These are phyloP conservation scores for Myopa tessellatipennis DNA, from an alignment of 2,888 invertebrate genomes.

Conservation along the genomic window DNA sequence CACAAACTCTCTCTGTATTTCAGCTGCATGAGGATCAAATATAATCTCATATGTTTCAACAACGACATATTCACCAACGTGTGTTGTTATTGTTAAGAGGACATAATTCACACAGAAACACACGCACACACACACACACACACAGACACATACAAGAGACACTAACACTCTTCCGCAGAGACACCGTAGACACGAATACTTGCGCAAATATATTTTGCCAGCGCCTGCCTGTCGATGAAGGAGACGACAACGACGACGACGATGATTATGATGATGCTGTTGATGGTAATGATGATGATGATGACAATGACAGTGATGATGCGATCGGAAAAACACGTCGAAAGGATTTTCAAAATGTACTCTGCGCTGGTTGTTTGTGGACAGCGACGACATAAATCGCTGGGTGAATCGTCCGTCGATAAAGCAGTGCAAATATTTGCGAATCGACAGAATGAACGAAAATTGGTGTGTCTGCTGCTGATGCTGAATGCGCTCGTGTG, in stretches of 20 bases:
- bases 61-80: conserved; percentile 1
- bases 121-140: background rate
- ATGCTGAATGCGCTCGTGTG: background rate
- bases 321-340: conserved; percentile 54
- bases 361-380: conserved; percentile 22
- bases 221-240: conserved; percentile 45
- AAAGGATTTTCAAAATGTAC: conserved; percentile 56
- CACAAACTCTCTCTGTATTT: background rate
- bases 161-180: background rate
- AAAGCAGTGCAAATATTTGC: conserved; percentile 40
- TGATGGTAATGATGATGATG: background rate
- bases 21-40: conserved; percentile 2
- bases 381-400: background rate
- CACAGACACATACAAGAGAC: conserved; percentile 4
- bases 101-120: background rate
- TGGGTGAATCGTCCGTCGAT: conserved; percentile 15
- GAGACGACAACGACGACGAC: conserved; percentile 7
- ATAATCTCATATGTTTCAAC: conserved; percentile 21
- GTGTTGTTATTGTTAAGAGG: background rate
- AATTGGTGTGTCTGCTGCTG: conserved; percentile 12
- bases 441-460: conserved; percentile 32
- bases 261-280: background rate
- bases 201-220: conserved; percentile 63
- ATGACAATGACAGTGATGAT: conserved; percentile 9
- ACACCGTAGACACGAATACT: conserved; percentile 45